A percentile compares a stretch with the other conserved stretches of the same genome.
These are phyloP conservation scores for Allobates femoralis DNA, from an alignment of 2,797 vertebrate genomes.

Conservation along the genomic window DNA sequence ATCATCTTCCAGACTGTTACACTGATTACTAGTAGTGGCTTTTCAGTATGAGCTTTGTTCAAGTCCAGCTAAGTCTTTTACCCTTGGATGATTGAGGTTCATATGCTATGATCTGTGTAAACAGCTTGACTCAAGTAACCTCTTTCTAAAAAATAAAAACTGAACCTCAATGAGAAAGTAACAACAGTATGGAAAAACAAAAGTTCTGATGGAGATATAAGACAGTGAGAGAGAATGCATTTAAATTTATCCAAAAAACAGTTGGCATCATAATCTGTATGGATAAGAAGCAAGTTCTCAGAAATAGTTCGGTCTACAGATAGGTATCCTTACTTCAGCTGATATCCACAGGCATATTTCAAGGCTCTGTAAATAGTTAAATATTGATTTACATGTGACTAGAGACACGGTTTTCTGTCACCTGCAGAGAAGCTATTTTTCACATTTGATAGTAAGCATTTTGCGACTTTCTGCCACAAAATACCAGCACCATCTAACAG, in stretches of 20 bases:
- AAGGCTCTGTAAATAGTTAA: too few species aligned
- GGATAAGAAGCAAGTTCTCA: not conserved
- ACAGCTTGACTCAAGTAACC: not conserved
- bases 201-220: not conserved
- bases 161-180: not conserved
- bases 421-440: too few species aligned
- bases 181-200: not conserved
- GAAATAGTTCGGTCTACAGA: not conserved
- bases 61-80: slow-evolving; percentile 1
- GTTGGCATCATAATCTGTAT: not conserved
- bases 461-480: too few species aligned
- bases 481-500: too few species aligned
- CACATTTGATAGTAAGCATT: too few species aligned
- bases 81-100: not conserved
- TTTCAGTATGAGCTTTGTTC: slow-evolving; percentile 5
- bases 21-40: not conserved
- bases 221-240: not conserved
- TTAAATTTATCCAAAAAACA: not conserved
- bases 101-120: not conserved
- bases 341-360: too few species aligned
- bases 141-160: not conserved
- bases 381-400: too few species aligned
- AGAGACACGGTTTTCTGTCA: too few species aligned
- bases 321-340: not conserved
- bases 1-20: not conserved